phyloP scores from a whole-genome alignment of 2,888 invertebrate genomes.

The Phengaris arion region DNA sequence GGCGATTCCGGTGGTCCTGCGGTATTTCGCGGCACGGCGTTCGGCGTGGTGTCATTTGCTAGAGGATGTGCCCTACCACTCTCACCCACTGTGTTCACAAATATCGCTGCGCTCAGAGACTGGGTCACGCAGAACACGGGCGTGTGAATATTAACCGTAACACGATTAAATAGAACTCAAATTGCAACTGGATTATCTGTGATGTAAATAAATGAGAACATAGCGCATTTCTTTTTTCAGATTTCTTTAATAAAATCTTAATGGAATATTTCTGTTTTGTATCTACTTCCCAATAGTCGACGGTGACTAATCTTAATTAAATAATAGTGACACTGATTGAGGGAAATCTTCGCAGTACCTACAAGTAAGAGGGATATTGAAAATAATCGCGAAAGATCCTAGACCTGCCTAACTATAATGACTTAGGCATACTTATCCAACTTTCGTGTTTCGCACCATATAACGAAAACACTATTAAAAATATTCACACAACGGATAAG shows the following conservation, averaged over 20 bases:
- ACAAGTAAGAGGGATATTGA: background rate
- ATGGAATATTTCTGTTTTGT: background rate
- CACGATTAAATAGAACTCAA: conserved; percentile 30
- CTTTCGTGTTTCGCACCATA: too few species aligned
- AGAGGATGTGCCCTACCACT: conserved; percentile 72
- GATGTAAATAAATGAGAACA: conserved; percentile 48
- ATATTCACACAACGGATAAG: too few species aligned
- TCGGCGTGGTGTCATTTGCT: conserved; percentile 72
- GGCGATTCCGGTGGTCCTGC: conserved; percentile 75
- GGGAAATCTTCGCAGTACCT: background rate
- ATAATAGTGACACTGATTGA: background rate
- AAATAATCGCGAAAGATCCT: too few species aligned
- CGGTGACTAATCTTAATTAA: background rate
- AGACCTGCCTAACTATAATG: too few species aligned
- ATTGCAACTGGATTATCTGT: conserved; percentile 44
- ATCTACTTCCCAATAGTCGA: background rate
- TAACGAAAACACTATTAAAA: too few species aligned
- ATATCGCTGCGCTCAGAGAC: conserved; percentile 62
- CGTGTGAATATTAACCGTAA: conserved; percentile 47
- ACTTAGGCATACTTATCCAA: too few species aligned
- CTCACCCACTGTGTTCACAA: conserved; percentile 73
- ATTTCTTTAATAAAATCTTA: conserved; percentile 12
- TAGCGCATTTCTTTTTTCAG: background rate
- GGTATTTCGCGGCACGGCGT: conserved; percentile 67
- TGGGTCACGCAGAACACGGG: conserved; percentile 72